These are phyloP conservation scores for Bombus pyrosoma DNA, from an alignment of 1,140 invertebrate genomes.

Conservation along the genomic window DNA sequence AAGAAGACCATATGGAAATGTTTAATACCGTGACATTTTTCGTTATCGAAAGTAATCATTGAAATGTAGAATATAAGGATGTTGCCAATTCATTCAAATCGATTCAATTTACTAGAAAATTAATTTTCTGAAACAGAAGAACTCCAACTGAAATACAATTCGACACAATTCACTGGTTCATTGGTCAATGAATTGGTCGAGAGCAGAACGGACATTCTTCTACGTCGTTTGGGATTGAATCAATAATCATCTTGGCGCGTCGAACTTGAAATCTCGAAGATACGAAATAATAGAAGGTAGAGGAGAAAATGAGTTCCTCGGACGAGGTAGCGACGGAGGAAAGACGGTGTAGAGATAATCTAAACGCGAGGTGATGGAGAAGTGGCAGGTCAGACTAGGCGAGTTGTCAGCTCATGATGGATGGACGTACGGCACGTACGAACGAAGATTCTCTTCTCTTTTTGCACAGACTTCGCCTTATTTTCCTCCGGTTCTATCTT, in stretches of 20 bases:
- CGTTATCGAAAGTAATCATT: too few species aligned
- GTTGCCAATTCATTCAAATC: background rate
- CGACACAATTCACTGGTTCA: background rate
- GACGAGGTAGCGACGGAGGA: conserved; percentile 28
- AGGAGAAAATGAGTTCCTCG: conserved; percentile 46
- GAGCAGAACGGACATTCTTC: background rate
- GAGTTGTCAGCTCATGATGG: conserved; percentile 69
- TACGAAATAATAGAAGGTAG: conserved; percentile 48
- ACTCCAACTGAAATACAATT: background rate
- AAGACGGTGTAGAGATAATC: conserved; percentile 68
- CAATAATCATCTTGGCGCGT: background rate
- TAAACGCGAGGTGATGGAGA: conserved; percentile 70
- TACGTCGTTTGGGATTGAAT: background rate
- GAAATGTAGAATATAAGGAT: background rate
- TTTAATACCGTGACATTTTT: too few species aligned
- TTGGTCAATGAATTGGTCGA: background rate
- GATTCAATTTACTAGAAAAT: background rate
- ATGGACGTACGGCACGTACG: conserved; percentile 68
- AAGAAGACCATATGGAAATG: too few species aligned
- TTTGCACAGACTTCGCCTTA: conserved; percentile 52
- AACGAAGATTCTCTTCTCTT: conserved; percentile 56
- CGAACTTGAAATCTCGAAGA: conserved; percentile 42
- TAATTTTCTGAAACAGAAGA: background rate
- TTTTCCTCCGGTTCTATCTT: conserved; percentile 50
- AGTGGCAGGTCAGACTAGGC: conserved; percentile 66